Evolutionary conservation across 2,113 vertebrate genomes (phyloP).

Genomic region (Cyprinodon variegatus): DNA sequence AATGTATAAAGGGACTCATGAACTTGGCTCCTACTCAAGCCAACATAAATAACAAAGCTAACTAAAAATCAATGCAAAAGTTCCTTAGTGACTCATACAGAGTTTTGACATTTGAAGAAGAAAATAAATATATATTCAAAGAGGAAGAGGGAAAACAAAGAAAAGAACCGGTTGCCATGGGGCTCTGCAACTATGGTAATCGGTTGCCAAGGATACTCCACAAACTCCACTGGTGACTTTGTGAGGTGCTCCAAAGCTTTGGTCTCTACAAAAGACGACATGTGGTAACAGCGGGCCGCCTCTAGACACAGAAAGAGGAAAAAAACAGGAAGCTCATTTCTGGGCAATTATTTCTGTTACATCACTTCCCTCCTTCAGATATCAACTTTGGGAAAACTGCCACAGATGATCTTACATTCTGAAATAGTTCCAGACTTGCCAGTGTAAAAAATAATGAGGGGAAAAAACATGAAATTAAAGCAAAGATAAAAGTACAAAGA

Average conservation of each 20-base stretch:
- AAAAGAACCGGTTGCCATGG: constrained; percentile 34
- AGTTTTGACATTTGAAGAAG: neutral
- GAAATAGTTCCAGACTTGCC: neutral
- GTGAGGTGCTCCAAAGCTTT: constrained; percentile 98
- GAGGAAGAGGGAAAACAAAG: constrained; percentile 6
- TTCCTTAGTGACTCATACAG: neutral
- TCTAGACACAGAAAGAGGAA: constrained; percentile 74
- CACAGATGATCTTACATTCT: neutral
- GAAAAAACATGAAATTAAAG: neutral
- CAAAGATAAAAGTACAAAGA: neutral
- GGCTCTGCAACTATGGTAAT: constrained; percentile 26
- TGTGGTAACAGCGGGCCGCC: constrained; percentile 93
- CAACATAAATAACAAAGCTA: neutral
- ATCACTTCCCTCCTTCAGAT: neutral
- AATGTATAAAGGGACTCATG: neutral
- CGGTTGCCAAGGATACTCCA: constrained; percentile 93
- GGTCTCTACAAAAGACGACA: constrained; percentile 99
- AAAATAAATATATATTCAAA: constrained; percentile 1
- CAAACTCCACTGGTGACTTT: constrained; percentile 98
- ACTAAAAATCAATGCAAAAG: neutral
- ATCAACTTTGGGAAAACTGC: neutral
- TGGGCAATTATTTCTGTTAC: constrained; percentile 16
- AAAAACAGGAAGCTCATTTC: neutral
- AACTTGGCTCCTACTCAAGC: neutral
- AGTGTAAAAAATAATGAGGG: neutral